Percentiles rank a stretch among this genome's conserved stretches.
These are phyloP conservation scores for Sebastes iracundus DNA, from an alignment of 2,797 vertebrate species.

Conservation along the genomic window DNA sequence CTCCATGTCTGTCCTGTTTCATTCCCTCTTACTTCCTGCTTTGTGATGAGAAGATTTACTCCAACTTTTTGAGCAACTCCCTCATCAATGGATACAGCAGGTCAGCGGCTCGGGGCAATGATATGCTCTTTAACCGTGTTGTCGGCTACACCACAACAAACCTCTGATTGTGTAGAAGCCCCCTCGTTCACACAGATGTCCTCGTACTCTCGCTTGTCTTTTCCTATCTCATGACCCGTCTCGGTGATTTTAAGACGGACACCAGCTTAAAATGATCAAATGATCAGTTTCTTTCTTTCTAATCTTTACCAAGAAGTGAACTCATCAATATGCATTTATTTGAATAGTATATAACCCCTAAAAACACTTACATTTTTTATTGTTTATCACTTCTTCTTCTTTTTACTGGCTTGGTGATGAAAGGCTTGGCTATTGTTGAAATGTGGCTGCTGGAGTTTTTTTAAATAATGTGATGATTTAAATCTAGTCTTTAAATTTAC, in stretches of 20 bases:
- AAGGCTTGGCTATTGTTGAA: neutral
- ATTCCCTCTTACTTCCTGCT: conserved; percentile 16
- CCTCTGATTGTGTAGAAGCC: neutral
- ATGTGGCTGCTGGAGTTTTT: neutral
- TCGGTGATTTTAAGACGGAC: neutral
- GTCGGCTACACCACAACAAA: conserved; percentile 12
- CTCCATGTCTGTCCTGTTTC: neutral
- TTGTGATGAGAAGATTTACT: conserved; percentile 3
- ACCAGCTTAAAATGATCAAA: conserved; percentile 6
- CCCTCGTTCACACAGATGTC: neutral
- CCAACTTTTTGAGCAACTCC: conserved; percentile 13
- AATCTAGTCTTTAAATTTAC: conserved; percentile 13
- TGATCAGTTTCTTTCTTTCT: neutral
- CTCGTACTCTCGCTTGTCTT: neutral
- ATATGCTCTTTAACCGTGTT: neutral
- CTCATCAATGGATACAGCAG: conserved; percentile 18
- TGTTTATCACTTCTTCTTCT: neutral
- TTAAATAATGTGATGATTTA: neutral
- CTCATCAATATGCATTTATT: neutral
- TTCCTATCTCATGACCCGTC: neutral
- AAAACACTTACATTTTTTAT: neutral
- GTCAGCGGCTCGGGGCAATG: neutral
- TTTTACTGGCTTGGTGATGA: neutral
- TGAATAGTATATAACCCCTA: neutral
- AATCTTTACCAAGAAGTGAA: neutral